phyloP scores from a whole-genome alignment of 2,888 invertebrate genomes.

The Acanthosoma haemorrhoidale region DNA sequence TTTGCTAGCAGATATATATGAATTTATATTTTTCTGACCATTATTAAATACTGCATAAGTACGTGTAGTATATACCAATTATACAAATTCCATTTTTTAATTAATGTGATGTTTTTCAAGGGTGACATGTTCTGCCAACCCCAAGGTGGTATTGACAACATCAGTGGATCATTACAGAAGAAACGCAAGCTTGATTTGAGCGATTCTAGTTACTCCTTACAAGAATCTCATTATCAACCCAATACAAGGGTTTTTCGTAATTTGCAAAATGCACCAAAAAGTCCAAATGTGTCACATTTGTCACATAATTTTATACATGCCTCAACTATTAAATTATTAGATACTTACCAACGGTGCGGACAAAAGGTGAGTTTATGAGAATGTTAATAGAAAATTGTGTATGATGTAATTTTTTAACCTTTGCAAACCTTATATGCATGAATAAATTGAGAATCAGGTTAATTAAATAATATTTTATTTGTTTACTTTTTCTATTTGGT shows the following conservation, averaged over 20 bases:
- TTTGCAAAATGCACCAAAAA: conserved; percentile 36
- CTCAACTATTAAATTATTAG: conserved; percentile 62
- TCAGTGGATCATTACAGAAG: conserved; percentile 45
- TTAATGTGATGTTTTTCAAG: no score
- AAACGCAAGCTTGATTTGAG: conserved; percentile 49
- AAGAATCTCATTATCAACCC: conserved; percentile 33
- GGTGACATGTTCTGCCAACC: conserved; percentile 79
- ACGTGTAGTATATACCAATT: no score
- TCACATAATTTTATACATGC: conserved; percentile 55
- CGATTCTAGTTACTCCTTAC: conserved; percentile 33
- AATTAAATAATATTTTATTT: no score
- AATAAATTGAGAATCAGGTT: no score
- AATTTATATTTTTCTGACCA: no score
- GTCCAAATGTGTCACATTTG: conserved; percentile 34
- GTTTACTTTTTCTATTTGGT: no score
- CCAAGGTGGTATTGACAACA: conserved; percentile 46
- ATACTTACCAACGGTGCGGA: conserved; percentile 62
- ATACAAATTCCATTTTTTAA: no score
- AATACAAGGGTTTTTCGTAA: conserved; percentile 34
- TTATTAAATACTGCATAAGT: no score
- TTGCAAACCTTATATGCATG: no score
- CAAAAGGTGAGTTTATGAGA: conserved; percentile 53
- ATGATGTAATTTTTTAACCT: no score
- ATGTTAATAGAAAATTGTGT: no score
- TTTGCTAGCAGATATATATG: no score